Percentiles rank a stretch among this genome's conserved stretches.
Conservation (phyloP, 1,140 invertebrate species). For the Bathynomus jamesi region DNA sequence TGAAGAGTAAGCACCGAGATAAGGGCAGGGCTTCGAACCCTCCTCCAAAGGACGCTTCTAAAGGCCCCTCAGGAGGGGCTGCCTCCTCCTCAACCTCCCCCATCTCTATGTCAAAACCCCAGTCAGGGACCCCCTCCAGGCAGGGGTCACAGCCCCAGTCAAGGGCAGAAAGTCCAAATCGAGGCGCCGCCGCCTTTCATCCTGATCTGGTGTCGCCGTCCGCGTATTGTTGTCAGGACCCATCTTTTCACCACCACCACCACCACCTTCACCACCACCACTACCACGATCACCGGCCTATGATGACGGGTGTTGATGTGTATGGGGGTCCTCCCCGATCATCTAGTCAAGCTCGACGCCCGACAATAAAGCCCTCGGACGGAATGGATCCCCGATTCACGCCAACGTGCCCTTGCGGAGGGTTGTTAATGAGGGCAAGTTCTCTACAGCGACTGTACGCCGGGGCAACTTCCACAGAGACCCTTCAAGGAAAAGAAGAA, state of each 20-base stretch:
- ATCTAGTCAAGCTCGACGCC: constrained; percentile 16
- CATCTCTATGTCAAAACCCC: constrained; percentile 13
- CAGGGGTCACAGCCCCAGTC: constrained; percentile 12
- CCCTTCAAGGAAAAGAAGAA: constrained; percentile 14
- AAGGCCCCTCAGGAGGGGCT: constrained; percentile 11
- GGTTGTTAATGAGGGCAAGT: constrained; percentile 22
- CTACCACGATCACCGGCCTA: constrained; percentile 22
- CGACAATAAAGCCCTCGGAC: constrained; percentile 23
- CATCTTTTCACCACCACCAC: constrained; percentile 24
- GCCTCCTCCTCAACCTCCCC: constrained; percentile 20
- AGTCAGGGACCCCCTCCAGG: constrained; percentile 13
- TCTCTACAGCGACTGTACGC: constrained; percentile 19
- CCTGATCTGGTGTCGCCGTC: constrained; percentile 28
- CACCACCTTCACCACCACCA: constrained; percentile 29
- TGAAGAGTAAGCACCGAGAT: constrained; percentile 26
- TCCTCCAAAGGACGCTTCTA: background rate
- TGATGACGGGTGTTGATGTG: constrained; percentile 11
- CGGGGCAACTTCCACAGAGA: constrained; percentile 18
- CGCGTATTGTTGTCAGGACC: constrained; percentile 22
- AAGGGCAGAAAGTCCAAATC: constrained; percentile 13
- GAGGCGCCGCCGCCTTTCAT: constrained; percentile 31
- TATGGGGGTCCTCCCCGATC: constrained; percentile 11
- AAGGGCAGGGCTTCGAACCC: background rate
- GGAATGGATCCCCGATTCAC: constrained; percentile 34
- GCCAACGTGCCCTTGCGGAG: constrained; percentile 33